phyloP scores from a whole-genome alignment of 2,888 invertebrate genomes.

The Amphipoea lucens region DNA sequence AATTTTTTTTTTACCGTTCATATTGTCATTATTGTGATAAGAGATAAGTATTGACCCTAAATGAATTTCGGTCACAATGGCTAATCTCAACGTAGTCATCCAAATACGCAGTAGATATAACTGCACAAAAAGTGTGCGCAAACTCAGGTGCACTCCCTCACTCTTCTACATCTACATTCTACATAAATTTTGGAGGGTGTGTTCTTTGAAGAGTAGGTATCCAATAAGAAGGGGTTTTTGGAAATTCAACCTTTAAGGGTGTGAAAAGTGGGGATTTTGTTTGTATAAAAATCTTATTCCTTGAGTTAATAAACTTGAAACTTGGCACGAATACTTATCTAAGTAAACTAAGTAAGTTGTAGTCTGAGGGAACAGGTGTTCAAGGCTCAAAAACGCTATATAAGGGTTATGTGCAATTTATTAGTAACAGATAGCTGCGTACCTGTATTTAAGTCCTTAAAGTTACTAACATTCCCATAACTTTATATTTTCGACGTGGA shows the following conservation, averaged over 20 bases:
- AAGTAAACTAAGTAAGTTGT: too few relatives aligned
- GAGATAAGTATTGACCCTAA: not conserved
- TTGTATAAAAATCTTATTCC: too few relatives aligned
- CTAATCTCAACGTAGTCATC: not conserved
- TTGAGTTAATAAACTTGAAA: too few relatives aligned
- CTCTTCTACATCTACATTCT: too few relatives aligned
- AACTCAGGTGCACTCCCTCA: too few relatives aligned
- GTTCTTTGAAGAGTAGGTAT: too few relatives aligned
- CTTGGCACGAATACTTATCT: too few relatives aligned
- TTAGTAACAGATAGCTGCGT: constrained; percentile 5
- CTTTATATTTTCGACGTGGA: not conserved
- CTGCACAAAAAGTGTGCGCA: too few relatives aligned
- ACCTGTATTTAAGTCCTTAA: constrained; percentile 4
- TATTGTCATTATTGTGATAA: constrained; percentile 14
- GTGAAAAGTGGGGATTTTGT: too few relatives aligned
- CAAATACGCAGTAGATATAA: not conserved
- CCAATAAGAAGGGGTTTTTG: too few relatives aligned
- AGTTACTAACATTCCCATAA: not conserved
- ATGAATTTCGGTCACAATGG: not conserved
- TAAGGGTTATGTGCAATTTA: not conserved
- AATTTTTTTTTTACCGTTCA: not conserved
- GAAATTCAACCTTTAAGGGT: too few relatives aligned
- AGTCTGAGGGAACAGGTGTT: not conserved
- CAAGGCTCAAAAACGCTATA: not conserved
- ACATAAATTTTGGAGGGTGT: too few relatives aligned